phyloP scores from a whole-genome alignment of 2,113 vertebrate species.

The Myotis lucifugus region DNA sequence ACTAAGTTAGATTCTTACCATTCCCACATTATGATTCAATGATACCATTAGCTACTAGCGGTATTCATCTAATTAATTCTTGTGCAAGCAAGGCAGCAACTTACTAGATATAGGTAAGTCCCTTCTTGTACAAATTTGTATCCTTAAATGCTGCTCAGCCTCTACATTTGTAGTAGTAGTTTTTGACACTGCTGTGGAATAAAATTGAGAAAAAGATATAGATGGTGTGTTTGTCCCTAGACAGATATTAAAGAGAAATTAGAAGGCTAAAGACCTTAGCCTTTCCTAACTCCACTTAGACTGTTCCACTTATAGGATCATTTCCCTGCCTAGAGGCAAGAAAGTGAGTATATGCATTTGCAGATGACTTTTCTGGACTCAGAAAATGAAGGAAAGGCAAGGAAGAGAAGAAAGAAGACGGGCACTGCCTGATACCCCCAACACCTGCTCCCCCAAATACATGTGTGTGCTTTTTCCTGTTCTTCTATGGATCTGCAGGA shows the following conservation, averaged over 20 bases:
- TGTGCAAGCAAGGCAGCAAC: background rate
- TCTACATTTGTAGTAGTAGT: background rate
- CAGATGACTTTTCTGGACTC: background rate
- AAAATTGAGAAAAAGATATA: background rate
- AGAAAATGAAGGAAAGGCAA: background rate
- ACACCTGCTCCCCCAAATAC: background rate
- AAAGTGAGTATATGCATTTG: background rate
- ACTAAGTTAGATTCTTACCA: background rate
- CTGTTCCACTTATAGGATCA: background rate
- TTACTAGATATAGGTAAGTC: background rate
- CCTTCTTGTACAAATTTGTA: background rate
- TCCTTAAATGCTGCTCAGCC: background rate
- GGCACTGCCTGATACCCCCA: fast-evolving
- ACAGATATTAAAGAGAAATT: background rate
- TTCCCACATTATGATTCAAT: background rate
- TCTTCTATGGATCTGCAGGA: no score
- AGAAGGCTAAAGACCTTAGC: background rate
- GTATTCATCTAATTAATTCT: background rate
- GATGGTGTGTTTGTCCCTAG: no score
- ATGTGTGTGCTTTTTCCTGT: no score
- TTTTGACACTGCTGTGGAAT: background rate
- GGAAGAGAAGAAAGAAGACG: background rate
- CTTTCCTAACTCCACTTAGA: background rate
- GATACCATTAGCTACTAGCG: background rate
- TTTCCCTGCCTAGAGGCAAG: background rate